Evolutionary conservation across 2,113 vertebrate species (phyloP).

Genomic region (Solea solea): DNA sequence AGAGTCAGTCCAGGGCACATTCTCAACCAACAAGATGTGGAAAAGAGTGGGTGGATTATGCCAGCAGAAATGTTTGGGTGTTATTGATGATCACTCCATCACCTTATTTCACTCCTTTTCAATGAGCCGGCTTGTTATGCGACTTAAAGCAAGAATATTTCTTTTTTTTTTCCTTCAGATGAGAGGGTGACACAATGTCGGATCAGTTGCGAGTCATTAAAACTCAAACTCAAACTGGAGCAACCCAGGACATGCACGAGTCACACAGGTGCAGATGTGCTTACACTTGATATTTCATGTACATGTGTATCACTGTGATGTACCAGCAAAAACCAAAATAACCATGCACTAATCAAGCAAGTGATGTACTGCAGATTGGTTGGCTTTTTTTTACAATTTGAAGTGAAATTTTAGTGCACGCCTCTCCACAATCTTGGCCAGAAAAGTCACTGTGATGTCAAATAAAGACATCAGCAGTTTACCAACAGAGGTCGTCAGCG

Average conservation of each 20-base stretch:
- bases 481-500: conserved; percentile 42
- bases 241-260: conserved; percentile 58
- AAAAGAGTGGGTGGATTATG: conserved; percentile 74
- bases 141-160: conserved; percentile 17
- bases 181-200: conserved; percentile 11
- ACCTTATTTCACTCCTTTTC: conserved; percentile 32
- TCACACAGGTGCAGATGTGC: conserved; percentile 31
- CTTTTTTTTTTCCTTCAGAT: neutral
- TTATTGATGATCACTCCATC: conserved; percentile 53
- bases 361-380: neutral
- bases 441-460: neutral
- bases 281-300: neutral
- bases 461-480: conserved; percentile 27
- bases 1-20: conserved; percentile 82
- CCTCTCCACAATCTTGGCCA: conserved; percentile 10
- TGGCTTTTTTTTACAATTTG: neutral
- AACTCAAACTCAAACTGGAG: conserved; percentile 34
- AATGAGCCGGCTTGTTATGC: conserved; percentile 38
- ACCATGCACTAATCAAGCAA: conserved; percentile 1
- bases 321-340: neutral
- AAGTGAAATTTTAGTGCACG: neutral
- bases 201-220: conserved; percentile 25
- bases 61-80: conserved; percentile 30
- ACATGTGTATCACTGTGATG: neutral
- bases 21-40: conserved; percentile 70